Evolutionary conservation across 2,888 invertebrate species (phyloP), one percentile per base, ranked within the genome.

Genomic region (Stictocephala bisonia): DNA sequence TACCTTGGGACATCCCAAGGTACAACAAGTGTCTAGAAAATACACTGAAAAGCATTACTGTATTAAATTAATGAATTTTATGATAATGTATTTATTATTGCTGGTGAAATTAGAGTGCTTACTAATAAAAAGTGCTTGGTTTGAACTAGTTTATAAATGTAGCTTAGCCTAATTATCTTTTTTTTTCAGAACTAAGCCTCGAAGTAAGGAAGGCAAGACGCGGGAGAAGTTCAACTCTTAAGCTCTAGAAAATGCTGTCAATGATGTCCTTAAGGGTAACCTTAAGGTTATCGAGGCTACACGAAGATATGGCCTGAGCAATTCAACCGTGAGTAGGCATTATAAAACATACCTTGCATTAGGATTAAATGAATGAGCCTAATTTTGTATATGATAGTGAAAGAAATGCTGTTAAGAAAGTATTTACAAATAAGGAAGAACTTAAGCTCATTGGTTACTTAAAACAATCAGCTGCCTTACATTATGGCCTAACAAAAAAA

Each of bases 361-460:
- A 9, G 22, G 24, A 20, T 9, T 22, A 18, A 35, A 56, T 31
- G 56, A 58, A 56, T 29, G n/a, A 58, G 58, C 20, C 56, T 35
- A 26, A 60, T 22, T 56, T 58, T 13, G 26, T 7, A 18, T 27
- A 70, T 18, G 11, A 35, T 20, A 53, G 20, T 53, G 53, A 53
- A 53, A 53, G 11, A 22, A 53, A 53, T 53, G 7, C 53, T 22
- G 53, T 53, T 11, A 53, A 56, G n/a, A 40, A 67, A 53, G 73
- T 73, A 31, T 73, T 73, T 51, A 50, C 66, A 29, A 35, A 68
- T 48, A 20, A 67, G 13, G 31, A 73, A 67, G 73, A 73, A 69
- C 27, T 35, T n/a, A 15, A 29, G 29, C 53, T 73, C 6, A 40
- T 31, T 35, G n/a, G 40, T 22, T 73, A 73, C 41, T 27, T 73